Evolutionary conservation across 2,888 invertebrate genomes (phyloP).

Genomic region (Amaurobius ferox): DNA sequence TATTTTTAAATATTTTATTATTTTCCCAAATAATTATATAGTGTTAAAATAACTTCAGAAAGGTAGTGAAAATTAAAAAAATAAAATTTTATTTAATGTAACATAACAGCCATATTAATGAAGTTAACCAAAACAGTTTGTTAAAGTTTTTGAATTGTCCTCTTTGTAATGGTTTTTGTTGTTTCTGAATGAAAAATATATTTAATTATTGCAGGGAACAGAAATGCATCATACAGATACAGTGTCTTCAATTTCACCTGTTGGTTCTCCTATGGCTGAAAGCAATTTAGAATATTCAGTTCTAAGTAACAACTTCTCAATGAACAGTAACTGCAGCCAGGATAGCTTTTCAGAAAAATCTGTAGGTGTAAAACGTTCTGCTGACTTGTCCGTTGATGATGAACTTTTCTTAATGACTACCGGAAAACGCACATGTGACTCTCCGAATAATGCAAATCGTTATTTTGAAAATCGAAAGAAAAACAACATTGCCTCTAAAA

Average conservation of each 20-base stretch:
- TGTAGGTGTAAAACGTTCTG: constrained; percentile 18
- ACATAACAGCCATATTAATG: too few relatives aligned
- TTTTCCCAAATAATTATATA: too few relatives aligned
- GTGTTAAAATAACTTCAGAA: too few relatives aligned
- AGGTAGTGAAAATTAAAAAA: too few relatives aligned
- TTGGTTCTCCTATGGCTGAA: constrained; percentile 16
- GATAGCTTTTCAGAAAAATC: constrained; percentile 25
- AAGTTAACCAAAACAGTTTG: too few relatives aligned
- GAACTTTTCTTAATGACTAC: not conserved
- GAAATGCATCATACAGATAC: constrained; percentile 25
- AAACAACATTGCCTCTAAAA: constrained; percentile 98
- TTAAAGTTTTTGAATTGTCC: too few relatives aligned
- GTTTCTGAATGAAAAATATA: too few relatives aligned
- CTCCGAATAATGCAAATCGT: not conserved
- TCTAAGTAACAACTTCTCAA: constrained; percentile 30
- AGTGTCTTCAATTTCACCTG: constrained; percentile 31
- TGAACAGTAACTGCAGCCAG: constrained; percentile 27
- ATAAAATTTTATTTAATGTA: too few relatives aligned
- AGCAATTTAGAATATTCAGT: constrained; percentile 41
- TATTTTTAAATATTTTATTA: too few relatives aligned
- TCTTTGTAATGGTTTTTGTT: too few relatives aligned
- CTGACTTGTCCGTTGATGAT: constrained; percentile 32
- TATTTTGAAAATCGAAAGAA: constrained; percentile 83
- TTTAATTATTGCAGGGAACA: constrained; percentile 39
- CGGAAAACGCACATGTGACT: constrained; percentile 3